A percentile compares a stretch with the other conserved stretches of the same genome.
phyloP scores from a whole-genome alignment of 1,140 invertebrate genomes.

The Stratiolaelaps scimitus region DNA sequence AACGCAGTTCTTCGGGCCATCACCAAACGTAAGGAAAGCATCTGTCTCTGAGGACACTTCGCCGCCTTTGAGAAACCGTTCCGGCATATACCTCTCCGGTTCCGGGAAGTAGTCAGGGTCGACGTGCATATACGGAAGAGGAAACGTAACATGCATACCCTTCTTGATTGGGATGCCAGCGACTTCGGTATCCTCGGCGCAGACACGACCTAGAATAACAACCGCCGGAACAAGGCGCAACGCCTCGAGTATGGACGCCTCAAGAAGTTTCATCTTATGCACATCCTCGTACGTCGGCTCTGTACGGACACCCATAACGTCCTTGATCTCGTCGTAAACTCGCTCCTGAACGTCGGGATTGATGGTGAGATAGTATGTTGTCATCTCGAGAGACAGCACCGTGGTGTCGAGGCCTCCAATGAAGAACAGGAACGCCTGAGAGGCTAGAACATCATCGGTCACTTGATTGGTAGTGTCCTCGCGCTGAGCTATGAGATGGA shows the following conservation, averaged over 20 bases:
- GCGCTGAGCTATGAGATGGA: background rate
- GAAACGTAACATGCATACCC: too few relatives aligned
- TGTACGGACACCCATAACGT: background rate
- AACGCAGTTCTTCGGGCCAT: too few relatives aligned
- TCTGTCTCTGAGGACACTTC: too few relatives aligned
- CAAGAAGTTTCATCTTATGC: background rate
- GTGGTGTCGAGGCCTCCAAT: background rate
- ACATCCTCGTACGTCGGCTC: background rate
- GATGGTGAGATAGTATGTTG: background rate
- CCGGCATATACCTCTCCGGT: too few relatives aligned
- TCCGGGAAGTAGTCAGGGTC: too few relatives aligned
- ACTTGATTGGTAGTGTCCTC: background rate
- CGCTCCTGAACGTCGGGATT: background rate
- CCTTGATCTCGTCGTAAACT: background rate
- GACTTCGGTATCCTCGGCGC: background rate
- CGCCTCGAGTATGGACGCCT: background rate
- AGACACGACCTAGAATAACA: background rate
- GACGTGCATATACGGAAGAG: too few relatives aligned
- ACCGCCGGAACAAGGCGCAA: background rate
- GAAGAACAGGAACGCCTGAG: background rate
- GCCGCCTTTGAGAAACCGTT: too few relatives aligned
- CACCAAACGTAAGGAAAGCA: too few relatives aligned
- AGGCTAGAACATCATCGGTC: background rate
- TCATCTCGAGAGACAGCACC: background rate
- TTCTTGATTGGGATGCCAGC: background rate